Conservation (phyloP, 2,888 invertebrate species). For the Dioctria rufipes region DNA sequence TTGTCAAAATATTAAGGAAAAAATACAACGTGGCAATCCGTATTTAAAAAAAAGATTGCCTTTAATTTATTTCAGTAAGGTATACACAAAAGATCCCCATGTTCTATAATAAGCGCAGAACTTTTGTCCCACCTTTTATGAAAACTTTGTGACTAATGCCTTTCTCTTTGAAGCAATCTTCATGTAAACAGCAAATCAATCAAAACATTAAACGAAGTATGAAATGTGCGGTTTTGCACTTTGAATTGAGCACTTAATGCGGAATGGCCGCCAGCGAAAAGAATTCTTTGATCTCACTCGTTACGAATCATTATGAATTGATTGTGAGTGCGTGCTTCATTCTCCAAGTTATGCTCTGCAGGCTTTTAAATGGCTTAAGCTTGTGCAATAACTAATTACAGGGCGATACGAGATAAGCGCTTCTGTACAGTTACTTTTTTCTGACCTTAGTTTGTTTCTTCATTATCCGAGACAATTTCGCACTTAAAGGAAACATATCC, state of each 20-base stretch:
- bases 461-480: too few relatives aligned
- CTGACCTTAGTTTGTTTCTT: neutral
- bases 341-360: neutral
- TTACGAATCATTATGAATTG: constrained; percentile 22
- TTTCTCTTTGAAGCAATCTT: constrained; percentile 18
- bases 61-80: too few relatives aligned
- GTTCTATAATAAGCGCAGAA: too few relatives aligned
- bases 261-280: constrained; percentile 24
- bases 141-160: neutral
- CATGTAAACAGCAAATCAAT: constrained; percentile 48
- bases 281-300: constrained; percentile 46
- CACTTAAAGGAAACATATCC: neutral
- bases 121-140: too few relatives aligned
- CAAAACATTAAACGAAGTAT: constrained; percentile 44
- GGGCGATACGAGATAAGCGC: neutral
- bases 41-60: too few relatives aligned
- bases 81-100: too few relatives aligned
- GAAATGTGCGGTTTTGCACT: constrained; percentile 36
- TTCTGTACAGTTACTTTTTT: neutral
- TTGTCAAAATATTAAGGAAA: too few relatives aligned
- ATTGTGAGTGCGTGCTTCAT: constrained; percentile 34
- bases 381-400: neutral
- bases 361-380: constrained; percentile 5
- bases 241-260: constrained; percentile 19
- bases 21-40: too few relatives aligned